phyloP scores from a whole-genome alignment of 2,113 vertebrate species.

The Sorex fumeus region DNA sequence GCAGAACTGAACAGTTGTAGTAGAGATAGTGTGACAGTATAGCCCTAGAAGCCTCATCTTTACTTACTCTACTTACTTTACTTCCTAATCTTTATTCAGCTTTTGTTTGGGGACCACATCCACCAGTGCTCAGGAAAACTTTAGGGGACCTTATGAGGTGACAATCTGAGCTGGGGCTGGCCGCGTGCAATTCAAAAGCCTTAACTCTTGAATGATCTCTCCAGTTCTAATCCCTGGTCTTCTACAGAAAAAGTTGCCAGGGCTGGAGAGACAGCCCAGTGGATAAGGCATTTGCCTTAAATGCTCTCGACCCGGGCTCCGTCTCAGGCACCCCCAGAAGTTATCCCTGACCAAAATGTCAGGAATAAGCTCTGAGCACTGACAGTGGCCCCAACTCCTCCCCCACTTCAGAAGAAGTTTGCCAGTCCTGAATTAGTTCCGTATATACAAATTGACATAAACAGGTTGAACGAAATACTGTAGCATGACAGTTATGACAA shows the following conservation, averaged over 20 bases:
- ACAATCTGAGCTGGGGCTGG: no score
- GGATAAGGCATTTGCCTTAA: neutral
- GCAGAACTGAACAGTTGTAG: neutral
- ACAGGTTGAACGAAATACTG: slow-evolving; percentile 6
- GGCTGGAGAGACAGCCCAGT: neutral
- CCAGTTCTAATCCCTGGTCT: neutral
- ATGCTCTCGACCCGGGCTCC: neutral
- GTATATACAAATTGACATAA: slow-evolving; percentile 9
- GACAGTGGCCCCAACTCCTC: neutral
- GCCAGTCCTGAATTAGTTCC: neutral
- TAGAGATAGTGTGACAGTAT: neutral
- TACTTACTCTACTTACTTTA: no score
- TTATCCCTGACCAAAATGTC: neutral
- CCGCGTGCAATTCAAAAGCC: no score
- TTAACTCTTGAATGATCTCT: no score
- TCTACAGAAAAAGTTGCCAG: neutral
- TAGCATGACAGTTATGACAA: slow-evolving; percentile 4
- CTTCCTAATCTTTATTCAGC: neutral
- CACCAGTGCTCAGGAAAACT: no score
- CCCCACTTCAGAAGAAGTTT: neutral
- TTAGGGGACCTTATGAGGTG: no score
- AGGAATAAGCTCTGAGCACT: neutral
- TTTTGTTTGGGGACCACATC: no score
- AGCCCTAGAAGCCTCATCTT: slow-evolving; percentile 7
- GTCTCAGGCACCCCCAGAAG: neutral